Evolutionary conservation across 2,113 vertebrate species (phyloP).

Genomic region (Cricetomys ansorgei): DNA sequence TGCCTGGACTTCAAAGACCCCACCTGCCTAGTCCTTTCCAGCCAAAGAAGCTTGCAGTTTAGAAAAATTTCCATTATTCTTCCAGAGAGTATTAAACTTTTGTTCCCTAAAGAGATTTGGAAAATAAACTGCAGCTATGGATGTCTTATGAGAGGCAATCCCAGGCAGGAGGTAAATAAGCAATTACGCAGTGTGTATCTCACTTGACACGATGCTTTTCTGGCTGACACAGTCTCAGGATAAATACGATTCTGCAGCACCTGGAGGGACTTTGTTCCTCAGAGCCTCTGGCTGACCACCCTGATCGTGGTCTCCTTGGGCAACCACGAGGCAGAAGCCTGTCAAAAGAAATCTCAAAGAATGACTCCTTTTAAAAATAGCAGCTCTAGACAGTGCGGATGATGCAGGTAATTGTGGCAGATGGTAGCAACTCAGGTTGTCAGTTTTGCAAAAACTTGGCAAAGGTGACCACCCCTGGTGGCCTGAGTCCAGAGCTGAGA

Average conservation of each 20-base stretch:
- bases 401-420: conserved; percentile 52
- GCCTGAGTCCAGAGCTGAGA: conserved; percentile 41
- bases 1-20: not conserved
- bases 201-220: rapidly evolving
- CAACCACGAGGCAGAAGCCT: conserved; percentile 8
- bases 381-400: not conserved
- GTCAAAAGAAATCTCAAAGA: conserved; percentile 48
- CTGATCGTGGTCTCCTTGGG: not conserved
- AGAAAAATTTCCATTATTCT: conserved; percentile 11
- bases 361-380: conserved; percentile 49
- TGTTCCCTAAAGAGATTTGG: conserved; percentile 65
- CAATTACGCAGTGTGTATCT: conserved; percentile 14
- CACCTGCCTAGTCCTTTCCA: conserved; percentile 6
- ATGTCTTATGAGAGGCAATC: conserved; percentile 45
- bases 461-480: conserved; percentile 51
- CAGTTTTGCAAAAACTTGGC: not conserved
- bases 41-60: conserved; percentile 24
- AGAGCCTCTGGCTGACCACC: rapidly evolving
- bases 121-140: conserved; percentile 47
- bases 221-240: not conserved
- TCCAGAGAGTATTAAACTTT: not conserved
- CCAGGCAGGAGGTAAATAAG: conserved; percentile 58
- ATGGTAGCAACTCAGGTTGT: conserved; percentile 61
- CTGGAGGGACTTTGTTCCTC: not conserved
- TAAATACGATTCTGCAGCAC: rapidly evolving